These are phyloP conservation scores for Muntiacus reevesi DNA, from an alignment of 2,113 vertebrate genomes.

Conservation along the genomic window DNA sequence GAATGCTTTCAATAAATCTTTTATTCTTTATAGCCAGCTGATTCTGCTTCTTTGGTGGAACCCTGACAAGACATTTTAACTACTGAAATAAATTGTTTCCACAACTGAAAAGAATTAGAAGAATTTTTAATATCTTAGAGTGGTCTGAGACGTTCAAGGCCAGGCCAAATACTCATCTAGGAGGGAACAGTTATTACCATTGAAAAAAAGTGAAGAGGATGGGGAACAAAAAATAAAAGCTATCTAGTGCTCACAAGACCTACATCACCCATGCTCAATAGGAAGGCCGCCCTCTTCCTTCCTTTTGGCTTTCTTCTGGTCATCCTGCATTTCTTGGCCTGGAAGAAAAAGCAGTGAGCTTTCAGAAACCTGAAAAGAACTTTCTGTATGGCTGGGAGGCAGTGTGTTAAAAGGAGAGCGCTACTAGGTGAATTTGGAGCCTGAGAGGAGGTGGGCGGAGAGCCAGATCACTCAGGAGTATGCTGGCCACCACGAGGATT, in stretches of 20 bases:
- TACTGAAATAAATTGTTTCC: background rate
- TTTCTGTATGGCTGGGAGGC: background rate
- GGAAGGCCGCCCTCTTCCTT: no score
- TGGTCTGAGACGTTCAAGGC: background rate
- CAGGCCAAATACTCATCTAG: background rate
- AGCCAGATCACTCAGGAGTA: background rate
- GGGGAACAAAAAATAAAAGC: background rate
- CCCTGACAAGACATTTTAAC: background rate
- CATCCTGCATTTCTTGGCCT: background rate
- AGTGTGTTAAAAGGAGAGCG: background rate
- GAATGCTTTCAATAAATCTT: background rate
- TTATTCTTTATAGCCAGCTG: background rate
- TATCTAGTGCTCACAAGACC: background rate
- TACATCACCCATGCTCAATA: background rate
- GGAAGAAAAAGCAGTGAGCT: background rate
- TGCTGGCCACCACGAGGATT: background rate
- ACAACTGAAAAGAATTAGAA: background rate
- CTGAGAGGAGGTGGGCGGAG: background rate
- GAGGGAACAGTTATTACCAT: background rate
- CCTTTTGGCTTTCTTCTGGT: background rate
- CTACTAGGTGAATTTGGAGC: background rate
- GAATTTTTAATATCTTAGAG: background rate
- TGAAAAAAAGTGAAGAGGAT: background rate
- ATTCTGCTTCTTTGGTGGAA: background rate
- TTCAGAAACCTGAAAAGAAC: background rate